These are phyloP conservation scores for Otus sunia DNA, from an alignment of 2,113 vertebrate genomes.

Conservation along the genomic window DNA sequence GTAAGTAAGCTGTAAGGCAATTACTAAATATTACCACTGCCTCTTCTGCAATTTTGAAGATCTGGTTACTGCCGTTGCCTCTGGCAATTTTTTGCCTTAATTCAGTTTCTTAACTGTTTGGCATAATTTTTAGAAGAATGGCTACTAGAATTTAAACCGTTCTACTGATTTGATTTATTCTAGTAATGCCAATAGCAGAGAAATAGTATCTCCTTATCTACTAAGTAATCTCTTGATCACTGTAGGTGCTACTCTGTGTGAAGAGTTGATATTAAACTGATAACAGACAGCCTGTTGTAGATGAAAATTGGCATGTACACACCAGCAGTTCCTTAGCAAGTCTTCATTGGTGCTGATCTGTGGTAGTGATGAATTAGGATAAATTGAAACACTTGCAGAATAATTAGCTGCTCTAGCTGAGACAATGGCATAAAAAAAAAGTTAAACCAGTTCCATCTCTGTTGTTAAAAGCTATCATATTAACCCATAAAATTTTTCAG, in stretches of 20 bases:
- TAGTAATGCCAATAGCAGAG: not conserved
- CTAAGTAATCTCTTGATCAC: not conserved
- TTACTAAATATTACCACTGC: not conserved
- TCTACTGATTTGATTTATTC: not conserved
- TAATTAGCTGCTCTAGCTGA: conserved; percentile 8
- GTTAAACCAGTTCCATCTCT: not conserved
- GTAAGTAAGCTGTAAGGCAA: not conserved
- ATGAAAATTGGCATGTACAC: not conserved
- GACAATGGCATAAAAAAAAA: not conserved
- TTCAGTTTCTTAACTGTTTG: not conserved
- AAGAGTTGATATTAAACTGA: not conserved
- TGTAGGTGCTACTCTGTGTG: not conserved
- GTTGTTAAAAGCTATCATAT: not conserved
- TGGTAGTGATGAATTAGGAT: not conserved
- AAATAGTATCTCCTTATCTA: not conserved
- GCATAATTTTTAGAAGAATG: not conserved
- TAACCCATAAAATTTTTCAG: not conserved
- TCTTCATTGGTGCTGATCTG: not conserved
- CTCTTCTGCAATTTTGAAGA: not conserved
- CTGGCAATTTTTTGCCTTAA: not conserved
- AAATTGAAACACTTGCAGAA: not conserved
- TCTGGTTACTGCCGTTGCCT: not conserved
- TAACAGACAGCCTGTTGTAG: not conserved
- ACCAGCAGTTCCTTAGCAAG: not conserved
- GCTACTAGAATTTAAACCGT: not conserved